A percentile compares a stretch with the other conserved stretches of the same genome.
These are phyloP conservation scores for Drosophila arawakana DNA, from an alignment of 1,140 invertebrate species.

Conservation along the genomic window DNA sequence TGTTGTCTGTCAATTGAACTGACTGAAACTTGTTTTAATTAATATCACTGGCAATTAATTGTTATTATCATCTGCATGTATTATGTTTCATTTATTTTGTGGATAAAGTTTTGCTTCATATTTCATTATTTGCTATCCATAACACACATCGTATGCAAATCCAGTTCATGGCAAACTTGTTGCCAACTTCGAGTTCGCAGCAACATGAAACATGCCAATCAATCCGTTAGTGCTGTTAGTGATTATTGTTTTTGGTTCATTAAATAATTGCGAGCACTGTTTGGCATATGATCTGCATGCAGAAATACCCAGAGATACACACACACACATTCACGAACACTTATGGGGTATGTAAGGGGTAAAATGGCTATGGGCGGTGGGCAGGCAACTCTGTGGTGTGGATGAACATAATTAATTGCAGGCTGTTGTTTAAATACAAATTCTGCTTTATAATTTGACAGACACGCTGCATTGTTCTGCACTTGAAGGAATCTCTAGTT, in stretches of 20 bases:
- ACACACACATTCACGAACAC: conserved; percentile 11
- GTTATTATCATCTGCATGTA: conserved; percentile 24
- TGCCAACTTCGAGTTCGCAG: conserved; percentile 24
- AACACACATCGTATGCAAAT: conserved; percentile 44
- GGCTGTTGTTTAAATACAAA: conserved; percentile 65
- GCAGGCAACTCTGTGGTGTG: not conserved
- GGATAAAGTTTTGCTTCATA: conserved; percentile 25
- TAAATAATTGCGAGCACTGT: conserved; percentile 73
- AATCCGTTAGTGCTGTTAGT: conserved; percentile 48
- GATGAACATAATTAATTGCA: conserved; percentile 75
- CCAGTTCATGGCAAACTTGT: conserved; percentile 67
- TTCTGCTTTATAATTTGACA: conserved; percentile 60
- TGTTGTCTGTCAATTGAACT: conserved; percentile 13
- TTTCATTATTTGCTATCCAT: conserved; percentile 19
- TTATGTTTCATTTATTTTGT: conserved; percentile 11
- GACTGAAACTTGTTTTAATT: conserved; percentile 20
- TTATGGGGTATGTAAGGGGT: not conserved
- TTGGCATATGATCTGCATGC: conserved; percentile 52
- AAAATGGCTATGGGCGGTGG: not conserved
- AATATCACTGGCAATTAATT: conserved; percentile 38
- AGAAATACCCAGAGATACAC: conserved; percentile 4
- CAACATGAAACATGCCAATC: conserved; percentile 52
- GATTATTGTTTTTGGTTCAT: conserved; percentile 77
- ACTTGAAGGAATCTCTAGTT: conserved; percentile 1
- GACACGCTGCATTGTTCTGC: conserved; percentile 20